Conservation (phyloP, 2,113 vertebrate species). For the Brachyistius frenatus region DNA sequence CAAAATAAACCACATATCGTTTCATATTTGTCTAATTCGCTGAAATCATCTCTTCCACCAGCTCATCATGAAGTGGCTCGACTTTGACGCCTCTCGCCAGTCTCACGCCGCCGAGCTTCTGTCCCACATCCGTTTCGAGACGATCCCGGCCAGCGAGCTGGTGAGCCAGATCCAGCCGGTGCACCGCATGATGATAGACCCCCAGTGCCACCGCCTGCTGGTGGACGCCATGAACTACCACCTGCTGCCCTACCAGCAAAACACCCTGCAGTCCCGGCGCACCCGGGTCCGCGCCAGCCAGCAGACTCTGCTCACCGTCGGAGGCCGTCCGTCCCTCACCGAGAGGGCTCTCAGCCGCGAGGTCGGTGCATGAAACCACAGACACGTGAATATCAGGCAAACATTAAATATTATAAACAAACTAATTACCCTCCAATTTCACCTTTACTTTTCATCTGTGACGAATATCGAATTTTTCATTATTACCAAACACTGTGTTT, state of each 20-base stretch:
- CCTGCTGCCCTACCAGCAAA: constrained; percentile 89
- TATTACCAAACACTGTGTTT: no score
- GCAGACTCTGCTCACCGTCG: constrained; percentile 83
- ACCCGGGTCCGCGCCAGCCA: constrained; percentile 85
- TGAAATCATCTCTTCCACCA: constrained; percentile 49
- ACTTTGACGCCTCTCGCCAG: constrained; percentile 85
- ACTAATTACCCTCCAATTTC: no score
- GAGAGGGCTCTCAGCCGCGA: constrained; percentile 89
- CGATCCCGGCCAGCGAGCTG: constrained; percentile 87
- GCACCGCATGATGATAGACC: constrained; percentile 88
- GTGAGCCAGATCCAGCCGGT: constrained; percentile 88
- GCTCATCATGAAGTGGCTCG: constrained; percentile 88
- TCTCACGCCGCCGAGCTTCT: constrained; percentile 84
- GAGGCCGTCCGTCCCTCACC: constrained; percentile 85
- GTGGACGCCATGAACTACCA: constrained; percentile 94
- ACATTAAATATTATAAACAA: no score
- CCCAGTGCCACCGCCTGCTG: constrained; percentile 87
- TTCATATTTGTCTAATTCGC: neutral
- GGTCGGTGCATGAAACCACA: constrained; percentile 53
- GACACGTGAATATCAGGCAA: no score
- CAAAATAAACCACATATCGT: no score
- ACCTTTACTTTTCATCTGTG: no score
- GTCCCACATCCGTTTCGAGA: constrained; percentile 85
- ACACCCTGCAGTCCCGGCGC: constrained; percentile 86
- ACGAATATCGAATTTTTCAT: no score